Evolutionary conservation across 53 echinoderm and acorn worm genomes (phyloP).

Genomic region (Paelopatides confundens): DNA sequence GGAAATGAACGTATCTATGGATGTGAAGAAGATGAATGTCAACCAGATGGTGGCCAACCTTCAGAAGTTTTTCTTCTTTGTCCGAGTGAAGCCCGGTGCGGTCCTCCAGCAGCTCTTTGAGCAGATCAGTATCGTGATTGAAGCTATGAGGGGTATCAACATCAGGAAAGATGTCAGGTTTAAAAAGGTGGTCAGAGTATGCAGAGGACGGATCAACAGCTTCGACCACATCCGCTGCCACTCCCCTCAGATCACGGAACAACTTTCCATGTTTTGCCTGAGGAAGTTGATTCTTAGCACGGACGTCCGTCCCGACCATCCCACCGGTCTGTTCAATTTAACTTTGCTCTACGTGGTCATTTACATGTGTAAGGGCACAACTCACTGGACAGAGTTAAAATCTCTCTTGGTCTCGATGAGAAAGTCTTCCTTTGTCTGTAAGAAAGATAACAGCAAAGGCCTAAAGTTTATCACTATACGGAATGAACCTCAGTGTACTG

Average conservation of each 20-base stretch:
- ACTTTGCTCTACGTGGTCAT: conserved; percentile 18
- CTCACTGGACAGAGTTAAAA: conserved; percentile 36
- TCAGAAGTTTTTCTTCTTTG: conserved; percentile 40
- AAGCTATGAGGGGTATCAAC: neutral
- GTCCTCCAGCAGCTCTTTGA: conserved; percentile 30
- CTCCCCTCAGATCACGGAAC: conserved; percentile 42
- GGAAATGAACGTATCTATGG: conserved; percentile 21
- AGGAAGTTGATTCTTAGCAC: conserved; percentile 18
- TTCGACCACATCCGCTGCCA: conserved; percentile 24
- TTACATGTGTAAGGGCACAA: conserved; percentile 41
- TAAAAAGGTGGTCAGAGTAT: conserved; percentile 31
- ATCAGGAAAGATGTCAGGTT: conserved; percentile 19
- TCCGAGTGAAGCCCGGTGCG: conserved; percentile 14
- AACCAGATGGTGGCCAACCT: conserved; percentile 20
- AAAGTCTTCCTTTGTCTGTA: conserved; percentile 34
- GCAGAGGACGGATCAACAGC: conserved; percentile 5
- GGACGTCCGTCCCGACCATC: conserved; percentile 13
- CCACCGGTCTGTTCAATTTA: conserved; percentile 19
- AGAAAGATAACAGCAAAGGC: neutral
- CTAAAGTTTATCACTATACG: neutral
- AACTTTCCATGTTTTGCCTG: conserved; percentile 43
- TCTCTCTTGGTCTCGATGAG: conserved; percentile 27
- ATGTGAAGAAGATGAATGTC: conserved; percentile 15
- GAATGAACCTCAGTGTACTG: neutral
- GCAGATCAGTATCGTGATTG: conserved; percentile 19